Evolutionary conservation across 1,140 invertebrate genomes (phyloP).

Genomic region (Doryteuthis pealeii): DNA sequence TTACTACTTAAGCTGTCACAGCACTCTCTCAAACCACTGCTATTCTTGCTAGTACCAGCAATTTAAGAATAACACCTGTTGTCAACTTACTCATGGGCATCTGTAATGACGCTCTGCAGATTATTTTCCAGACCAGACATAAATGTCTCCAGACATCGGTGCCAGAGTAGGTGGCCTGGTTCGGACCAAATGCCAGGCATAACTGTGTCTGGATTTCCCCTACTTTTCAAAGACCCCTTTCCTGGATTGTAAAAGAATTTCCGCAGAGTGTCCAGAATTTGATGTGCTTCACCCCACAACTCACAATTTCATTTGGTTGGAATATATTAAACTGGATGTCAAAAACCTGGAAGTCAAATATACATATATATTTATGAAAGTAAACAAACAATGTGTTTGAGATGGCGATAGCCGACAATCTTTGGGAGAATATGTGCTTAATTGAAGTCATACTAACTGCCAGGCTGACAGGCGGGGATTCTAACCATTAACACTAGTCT

Average conservation of each 20-base stretch:
- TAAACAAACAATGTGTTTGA: too few relatives aligned
- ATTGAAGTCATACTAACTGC: too few relatives aligned
- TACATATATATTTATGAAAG: too few relatives aligned
- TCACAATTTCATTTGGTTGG: constrained; percentile 53
- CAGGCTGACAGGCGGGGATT: too few relatives aligned
- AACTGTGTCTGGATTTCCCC: constrained; percentile 61
- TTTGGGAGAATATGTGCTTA: too few relatives aligned
- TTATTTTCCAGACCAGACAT: constrained; percentile 56
- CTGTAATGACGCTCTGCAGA: constrained; percentile 47
- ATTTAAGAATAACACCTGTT: too few relatives aligned
- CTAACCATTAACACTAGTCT: too few relatives aligned
- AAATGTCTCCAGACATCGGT: constrained; percentile 59
- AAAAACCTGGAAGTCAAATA: constrained; percentile 58
- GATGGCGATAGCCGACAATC: too few relatives aligned
- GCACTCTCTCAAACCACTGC: too few relatives aligned
- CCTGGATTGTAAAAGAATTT: constrained; percentile 48
- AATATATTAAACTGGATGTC: constrained; percentile 57
- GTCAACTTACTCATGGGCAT: constrained; percentile 54
- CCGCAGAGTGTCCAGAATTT: constrained; percentile 61
- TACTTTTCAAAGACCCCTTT: constrained; percentile 53
- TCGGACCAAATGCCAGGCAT: constrained; percentile 53
- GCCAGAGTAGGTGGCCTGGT: constrained; percentile 52
- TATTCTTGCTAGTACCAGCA: too few relatives aligned
- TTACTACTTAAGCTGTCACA: too few relatives aligned
- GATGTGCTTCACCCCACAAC: constrained; percentile 61